Base-by-base conservation (phyloP, 2,888 invertebrate species). In the Vannuccia rotundouncinata region DNA sequence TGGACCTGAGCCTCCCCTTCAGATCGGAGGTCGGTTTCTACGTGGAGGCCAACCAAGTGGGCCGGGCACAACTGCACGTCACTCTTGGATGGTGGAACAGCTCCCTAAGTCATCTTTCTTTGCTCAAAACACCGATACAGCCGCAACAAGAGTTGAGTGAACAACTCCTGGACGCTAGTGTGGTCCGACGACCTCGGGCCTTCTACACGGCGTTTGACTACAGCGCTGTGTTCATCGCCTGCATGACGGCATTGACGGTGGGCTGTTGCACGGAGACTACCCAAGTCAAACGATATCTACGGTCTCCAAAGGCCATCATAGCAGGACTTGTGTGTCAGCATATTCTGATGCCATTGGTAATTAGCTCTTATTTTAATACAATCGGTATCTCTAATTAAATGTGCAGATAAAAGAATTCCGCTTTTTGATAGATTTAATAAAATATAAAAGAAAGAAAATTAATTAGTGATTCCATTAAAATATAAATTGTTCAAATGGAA, bases 331-430 rank as follows among this genome's bases (percentile, higher is more conserved):
- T 85, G 82, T 86, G 86, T 80, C 86, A 87, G 82, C 85, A 87
- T 82, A 84, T 87, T 74, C 82, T 87, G 29, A 86, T 86, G 85
- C 87, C 86, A 59, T 83, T 85, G 84, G 86, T 86, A 83, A 85
- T 85, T 84, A 82, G 80, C 29, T 28, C 30, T 28, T 73, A 73
- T 22, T n/a, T 59, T n/a, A n/a, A n/a, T n/a, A n/a, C n/a, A n/a
- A n/a, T n/a, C n/a, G n/a, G n/a, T n/a, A n/a, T n/a, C n/a, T n/a
- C n/a, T n/a, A n/a, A n/a, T n/a, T n/a, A n/a, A n/a, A n/a, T n/a
- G n/a, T n/a, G n/a, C n/a, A n/a, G n/a, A n/a, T n/a, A n/a, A n/a
- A n/a, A n/a, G n/a, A n/a, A n/a, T n/a, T n/a, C n/a, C n/a, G n/a
- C n/a, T n/a, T n/a, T n/a, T n/a, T n/a, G n/a, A n/a, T n/a, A n/a